A percentile compares a stretch with the other conserved stretches of the same genome.
Evolutionary conservation across 1,140 invertebrate genomes (phyloP).

Genomic region (Aphelenchoides fujianensis): DNA sequence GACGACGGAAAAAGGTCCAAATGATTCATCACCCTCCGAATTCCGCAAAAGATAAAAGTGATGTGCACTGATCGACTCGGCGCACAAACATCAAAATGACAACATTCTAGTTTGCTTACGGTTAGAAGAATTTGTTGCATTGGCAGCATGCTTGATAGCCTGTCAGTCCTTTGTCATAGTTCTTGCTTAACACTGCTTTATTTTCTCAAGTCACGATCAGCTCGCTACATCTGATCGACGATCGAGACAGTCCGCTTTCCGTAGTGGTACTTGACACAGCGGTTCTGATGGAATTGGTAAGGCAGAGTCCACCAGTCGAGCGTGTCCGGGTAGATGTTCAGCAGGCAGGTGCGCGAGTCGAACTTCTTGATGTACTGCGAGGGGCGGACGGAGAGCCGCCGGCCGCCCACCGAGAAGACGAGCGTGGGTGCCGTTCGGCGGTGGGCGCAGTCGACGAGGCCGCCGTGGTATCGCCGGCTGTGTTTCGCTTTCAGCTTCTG

Average conservation of each 20-base stretch:
- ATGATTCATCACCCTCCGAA: no score
- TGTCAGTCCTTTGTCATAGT: no score
- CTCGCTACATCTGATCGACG: neutral
- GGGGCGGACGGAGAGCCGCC: neutral
- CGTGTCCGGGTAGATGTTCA: neutral
- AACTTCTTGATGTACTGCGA: neutral
- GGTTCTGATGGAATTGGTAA: neutral
- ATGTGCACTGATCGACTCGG: no score
- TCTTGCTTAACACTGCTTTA: no score
- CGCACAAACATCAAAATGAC: no score
- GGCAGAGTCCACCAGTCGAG: neutral
- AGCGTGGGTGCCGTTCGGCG: neutral
- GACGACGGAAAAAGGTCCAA: no score
- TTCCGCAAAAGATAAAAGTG: no score
- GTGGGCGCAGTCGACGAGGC: neutral
- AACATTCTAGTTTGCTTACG: no score
- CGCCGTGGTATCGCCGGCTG: neutral
- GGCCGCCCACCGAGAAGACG: neutral
- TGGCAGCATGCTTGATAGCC: no score
- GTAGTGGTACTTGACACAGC: neutral
- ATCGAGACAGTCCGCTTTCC: neutral
- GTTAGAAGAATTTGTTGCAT: no score
- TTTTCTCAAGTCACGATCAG: no score
- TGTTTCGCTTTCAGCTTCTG: neutral
- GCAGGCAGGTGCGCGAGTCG: neutral